These are phyloP conservation scores for Pomacea canaliculata DNA, from an alignment of 2,888 invertebrate genomes.

Conservation along the genomic window DNA sequence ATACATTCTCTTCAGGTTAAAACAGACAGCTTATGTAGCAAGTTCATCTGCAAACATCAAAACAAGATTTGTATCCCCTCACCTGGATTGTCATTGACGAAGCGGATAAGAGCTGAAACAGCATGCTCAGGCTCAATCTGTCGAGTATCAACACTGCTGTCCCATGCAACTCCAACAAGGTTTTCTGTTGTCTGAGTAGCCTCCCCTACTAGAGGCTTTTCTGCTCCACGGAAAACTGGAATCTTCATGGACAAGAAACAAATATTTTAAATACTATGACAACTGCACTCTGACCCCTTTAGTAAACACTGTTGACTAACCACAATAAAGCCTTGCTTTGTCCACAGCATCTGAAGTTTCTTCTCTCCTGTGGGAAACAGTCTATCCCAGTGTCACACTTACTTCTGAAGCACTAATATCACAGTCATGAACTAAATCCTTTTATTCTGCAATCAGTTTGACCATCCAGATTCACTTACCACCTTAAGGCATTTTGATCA, in stretches of 20 bases:
- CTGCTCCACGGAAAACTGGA: constrained; percentile 35
- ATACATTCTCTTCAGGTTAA: too few relatives aligned
- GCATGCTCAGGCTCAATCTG: constrained; percentile 52
- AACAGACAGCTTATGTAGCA: too few relatives aligned
- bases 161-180: constrained; percentile 47
- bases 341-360: too few relatives aligned
- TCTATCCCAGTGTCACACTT: too few relatives aligned
- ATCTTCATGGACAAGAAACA: constrained; percentile 17
- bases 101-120: constrained; percentile 45
- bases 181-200: constrained; percentile 26
- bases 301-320: background rate
- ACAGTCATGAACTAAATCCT: too few relatives aligned
- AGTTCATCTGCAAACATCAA: too few relatives aligned
- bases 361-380: too few relatives aligned
- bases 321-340: background rate
- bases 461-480: too few relatives aligned
- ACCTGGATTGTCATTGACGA: constrained; percentile 56
- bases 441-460: too few relatives aligned
- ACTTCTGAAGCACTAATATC: too few relatives aligned
- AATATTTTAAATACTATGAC: background rate
- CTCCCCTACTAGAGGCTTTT: constrained; percentile 32
- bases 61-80: background rate
- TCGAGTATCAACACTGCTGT: constrained; percentile 40
- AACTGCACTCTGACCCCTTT: background rate
- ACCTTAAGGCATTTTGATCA: too few relatives aligned